phyloP scores from a whole-genome alignment of 2,113 vertebrate genomes.

The Xiphophorus maculatus region DNA sequence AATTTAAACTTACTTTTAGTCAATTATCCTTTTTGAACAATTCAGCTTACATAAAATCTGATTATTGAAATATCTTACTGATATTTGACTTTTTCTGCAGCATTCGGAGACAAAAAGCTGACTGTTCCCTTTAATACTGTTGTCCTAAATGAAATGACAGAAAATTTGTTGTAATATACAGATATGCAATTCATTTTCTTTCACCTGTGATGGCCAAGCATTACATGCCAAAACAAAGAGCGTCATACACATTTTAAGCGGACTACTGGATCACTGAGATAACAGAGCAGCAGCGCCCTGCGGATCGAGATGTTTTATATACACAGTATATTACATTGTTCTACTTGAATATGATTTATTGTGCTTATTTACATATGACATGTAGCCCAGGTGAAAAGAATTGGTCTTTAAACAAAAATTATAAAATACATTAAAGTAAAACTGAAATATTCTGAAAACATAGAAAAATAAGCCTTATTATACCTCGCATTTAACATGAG shows the following conservation, averaged over 20 bases:
- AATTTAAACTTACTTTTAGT: too few species aligned
- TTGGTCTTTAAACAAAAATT: constrained; percentile 34
- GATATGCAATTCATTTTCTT: constrained; percentile 28
- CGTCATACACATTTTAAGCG: constrained; percentile 40
- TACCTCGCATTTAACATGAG: constrained; percentile 46
- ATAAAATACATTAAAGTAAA: constrained; percentile 57
- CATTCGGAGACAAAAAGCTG: constrained; percentile 12
- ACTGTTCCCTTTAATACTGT: constrained; percentile 26
- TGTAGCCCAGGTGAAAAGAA: constrained; percentile 33
- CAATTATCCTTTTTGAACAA: background rate
- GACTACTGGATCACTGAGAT: constrained; percentile 45
- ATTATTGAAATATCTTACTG: background rate
- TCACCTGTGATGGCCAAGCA: constrained; percentile 21
- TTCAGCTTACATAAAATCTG: background rate
- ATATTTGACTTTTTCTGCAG: background rate
- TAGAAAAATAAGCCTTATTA: constrained; percentile 67
- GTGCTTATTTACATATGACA: constrained; percentile 68
- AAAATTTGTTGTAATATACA: constrained; percentile 26
- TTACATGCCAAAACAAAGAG: constrained; percentile 32
- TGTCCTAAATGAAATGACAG: background rate
- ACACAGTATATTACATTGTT: constrained; percentile 67
- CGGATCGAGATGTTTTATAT: constrained; percentile 56
- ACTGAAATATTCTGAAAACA: constrained; percentile 50
- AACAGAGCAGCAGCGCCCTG: constrained; percentile 27
- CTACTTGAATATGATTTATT: constrained; percentile 59